phyloP scores from a whole-genome alignment of 2,797 vertebrate genomes.

The Microctenopoma lineatum region DNA sequence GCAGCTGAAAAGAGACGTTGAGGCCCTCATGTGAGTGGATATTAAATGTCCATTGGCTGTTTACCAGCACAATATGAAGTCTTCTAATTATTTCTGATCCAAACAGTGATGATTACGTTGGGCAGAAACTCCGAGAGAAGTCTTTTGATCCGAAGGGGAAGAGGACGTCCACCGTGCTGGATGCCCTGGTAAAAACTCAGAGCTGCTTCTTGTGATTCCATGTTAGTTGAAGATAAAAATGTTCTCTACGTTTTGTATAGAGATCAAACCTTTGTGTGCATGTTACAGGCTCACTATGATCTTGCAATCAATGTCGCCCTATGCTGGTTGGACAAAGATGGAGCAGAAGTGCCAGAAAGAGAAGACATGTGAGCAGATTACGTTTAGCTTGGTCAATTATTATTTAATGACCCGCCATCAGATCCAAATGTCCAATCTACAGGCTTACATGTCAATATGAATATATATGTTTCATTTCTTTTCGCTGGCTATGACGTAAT shows the following conservation, averaged over 20 bases:
- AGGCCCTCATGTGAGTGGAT: conserved; percentile 79
- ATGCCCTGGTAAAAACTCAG: conserved; percentile 84
- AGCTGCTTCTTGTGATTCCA: not conserved
- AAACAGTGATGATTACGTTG: conserved; percentile 86
- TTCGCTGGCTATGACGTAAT: no score
- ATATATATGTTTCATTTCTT: no score
- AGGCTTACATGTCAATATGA: not conserved
- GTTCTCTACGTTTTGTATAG: no score
- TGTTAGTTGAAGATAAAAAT: no score
- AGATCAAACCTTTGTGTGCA: not conserved
- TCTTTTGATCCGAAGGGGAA: conserved; percentile 89
- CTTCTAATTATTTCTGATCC: not conserved
- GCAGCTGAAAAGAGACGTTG: conserved; percentile 75
- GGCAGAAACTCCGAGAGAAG: conserved; percentile 87
- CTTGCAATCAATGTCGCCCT: conserved; percentile 85
- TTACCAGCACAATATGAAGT: not conserved
- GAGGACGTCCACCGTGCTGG: conserved; percentile 81
- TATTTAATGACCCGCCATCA: no score
- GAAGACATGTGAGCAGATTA: conserved; percentile 70
- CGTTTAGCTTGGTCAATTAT: not conserved
- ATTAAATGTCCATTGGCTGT: not conserved
- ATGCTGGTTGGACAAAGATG: conserved; percentile 82
- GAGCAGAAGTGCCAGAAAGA: conserved; percentile 49
- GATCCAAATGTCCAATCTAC: not conserved
- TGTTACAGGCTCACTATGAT: conserved; percentile 88